Evolutionary conservation across 92 coral and sea anemone genomes (phyloP).

Genomic region (Porites rus): DNA sequence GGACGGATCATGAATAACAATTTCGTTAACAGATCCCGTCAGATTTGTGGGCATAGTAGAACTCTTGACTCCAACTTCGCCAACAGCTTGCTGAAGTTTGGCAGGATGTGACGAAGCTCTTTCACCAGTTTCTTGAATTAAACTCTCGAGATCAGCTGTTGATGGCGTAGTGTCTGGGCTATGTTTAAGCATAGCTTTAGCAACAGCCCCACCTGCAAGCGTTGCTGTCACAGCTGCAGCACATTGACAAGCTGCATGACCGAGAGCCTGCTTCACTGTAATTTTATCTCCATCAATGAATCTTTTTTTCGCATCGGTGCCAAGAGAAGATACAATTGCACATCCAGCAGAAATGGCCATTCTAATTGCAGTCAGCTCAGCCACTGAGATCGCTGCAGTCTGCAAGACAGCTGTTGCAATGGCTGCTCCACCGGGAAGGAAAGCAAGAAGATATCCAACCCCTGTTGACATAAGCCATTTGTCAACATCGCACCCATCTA

Average conservation of each 20-base stretch:
- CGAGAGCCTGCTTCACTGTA: slow-evolving; percentile 36
- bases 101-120: background rate
- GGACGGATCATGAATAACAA: too few relatives aligned
- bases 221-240: slow-evolving; percentile 37
- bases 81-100: slow-evolving; percentile 36
- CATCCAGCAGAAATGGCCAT: slow-evolving; percentile 41
- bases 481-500: slow-evolving; percentile 37
- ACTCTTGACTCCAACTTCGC: slow-evolving; percentile 39
- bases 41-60: background rate
- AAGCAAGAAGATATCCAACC: slow-evolving; percentile 49
- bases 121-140: too few relatives aligned
- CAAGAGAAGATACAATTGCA: slow-evolving; percentile 22
- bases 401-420: slow-evolving; percentile 52
- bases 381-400: slow-evolving; percentile 5
- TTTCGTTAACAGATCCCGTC: too few relatives aligned
- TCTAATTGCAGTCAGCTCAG: slow-evolving; percentile 34
- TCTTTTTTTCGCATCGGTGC: slow-evolving; percentile 30
- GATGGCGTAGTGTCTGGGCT: background rate
- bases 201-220: slow-evolving; percentile 43
- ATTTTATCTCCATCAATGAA: slow-evolving; percentile 48
- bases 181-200: slow-evolving; percentile 23
- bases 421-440: slow-evolving; percentile 49
- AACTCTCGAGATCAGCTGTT: slow-evolving; percentile 5
- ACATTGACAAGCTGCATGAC: slow-evolving; percentile 37
- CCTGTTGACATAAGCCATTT: slow-evolving; percentile 28